Base-by-base conservation (phyloP, 37 sponge, comb jelly and placozoan species). In the Halichondria panicea region DNA sequence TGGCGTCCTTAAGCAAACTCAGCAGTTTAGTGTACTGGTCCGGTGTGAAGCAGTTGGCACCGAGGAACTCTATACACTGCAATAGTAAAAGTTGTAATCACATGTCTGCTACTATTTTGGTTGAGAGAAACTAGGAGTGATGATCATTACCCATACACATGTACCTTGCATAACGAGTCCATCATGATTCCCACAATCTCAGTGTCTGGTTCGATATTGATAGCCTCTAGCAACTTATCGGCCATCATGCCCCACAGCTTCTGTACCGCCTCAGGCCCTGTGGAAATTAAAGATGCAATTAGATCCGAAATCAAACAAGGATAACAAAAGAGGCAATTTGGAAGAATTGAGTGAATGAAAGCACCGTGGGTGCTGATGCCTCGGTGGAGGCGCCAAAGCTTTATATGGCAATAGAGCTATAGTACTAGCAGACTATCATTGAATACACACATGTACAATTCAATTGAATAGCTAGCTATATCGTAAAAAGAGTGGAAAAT, bases 61-160 rank as follows among this genome's bases (percentile, higher is more conserved):
- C 98, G 12, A 97, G 70, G n/a, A 90, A 63, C 74, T 97, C 88
- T 3, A 92, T 76, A 66, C 89, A 97, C 89, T 93, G 57, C 1
- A 74, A 61, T 40, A 18, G 52, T 21, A n/a, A 42, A 54, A 68
- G 11, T 43, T 35, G 12, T 33, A 36, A 19, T 50, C 53, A 50
- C 53, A 50, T 19, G 12, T 50, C 18, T 50, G 53, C n/a, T n/a
- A 50, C 53, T 19, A 50, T 50, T 50, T 18, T 50, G 12, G 53
- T 18, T 50, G 15, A 50, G 12, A 19, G 53, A 50, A 12, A 50
- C 53, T 50, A 50, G 18, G 18, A 50, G 53, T 12, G 18, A 50
- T 50, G 53, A 18, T 50, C 15, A 19, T 19, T 50, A 18, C 52
- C 52, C 52, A 11, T 15, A 48, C 52, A 48, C 37, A 12, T 69